Evolutionary conservation across 2,797 vertebrate genomes (phyloP).

Genomic region (Phyllotis vaccarum): DNA sequence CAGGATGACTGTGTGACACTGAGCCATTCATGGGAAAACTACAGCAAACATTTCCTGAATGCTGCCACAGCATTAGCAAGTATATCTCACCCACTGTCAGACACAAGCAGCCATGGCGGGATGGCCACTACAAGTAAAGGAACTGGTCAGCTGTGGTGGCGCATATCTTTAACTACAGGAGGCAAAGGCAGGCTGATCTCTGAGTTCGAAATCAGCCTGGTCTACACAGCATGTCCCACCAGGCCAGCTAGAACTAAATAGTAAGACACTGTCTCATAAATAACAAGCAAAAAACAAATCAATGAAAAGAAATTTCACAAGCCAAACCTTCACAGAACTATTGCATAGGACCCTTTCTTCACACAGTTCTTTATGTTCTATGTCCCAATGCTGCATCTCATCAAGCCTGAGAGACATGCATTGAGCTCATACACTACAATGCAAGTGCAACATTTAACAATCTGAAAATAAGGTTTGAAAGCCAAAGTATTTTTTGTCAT

Average conservation of each 20-base stretch:
- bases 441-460: not conserved
- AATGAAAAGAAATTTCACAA: not conserved
- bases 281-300: not conserved
- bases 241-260: not conserved
- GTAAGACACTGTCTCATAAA: not conserved
- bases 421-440: not conserved
- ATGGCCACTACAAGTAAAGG: not conserved
- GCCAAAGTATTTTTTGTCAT: slow-evolving; percentile 1
- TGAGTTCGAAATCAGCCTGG: not conserved
- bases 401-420: not conserved
- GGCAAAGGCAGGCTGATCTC: not conserved
- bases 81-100: not conserved
- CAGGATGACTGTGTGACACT: not conserved
- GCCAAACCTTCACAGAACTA: not conserved
- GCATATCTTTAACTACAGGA: not conserved
- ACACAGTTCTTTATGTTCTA: not conserved
- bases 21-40: not conserved
- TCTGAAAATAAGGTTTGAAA: not conserved
- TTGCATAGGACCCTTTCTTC: not conserved
- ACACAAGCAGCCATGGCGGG: too few species aligned
- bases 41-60: not conserved
- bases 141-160: not conserved
- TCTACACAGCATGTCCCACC: not conserved
- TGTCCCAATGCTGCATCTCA: not conserved
- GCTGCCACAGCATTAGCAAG: not conserved